Base-by-base conservation (phyloP, 2,888 invertebrate species). In the Melanophora roralis region DNA sequence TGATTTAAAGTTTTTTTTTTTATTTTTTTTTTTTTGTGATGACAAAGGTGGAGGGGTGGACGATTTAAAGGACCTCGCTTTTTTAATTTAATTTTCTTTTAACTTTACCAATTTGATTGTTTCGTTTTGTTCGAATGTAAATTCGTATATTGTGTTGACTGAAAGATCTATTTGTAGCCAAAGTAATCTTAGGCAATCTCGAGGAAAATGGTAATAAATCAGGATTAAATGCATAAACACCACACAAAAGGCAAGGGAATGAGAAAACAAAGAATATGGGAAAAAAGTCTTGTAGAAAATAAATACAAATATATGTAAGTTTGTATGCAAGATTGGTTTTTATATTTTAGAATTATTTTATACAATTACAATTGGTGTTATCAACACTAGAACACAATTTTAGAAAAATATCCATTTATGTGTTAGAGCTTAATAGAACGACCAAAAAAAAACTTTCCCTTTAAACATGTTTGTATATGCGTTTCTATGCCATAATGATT, bases 191-290 rank as follows among this genome's bases (percentile, higher is more conserved):
- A 83, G 85, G 86, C 86, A 88, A 88, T 88, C 88, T 80, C 86
- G 84, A 86, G 86, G 87, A 86, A 86, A 86, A 88, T 82, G 85
- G 89, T 85, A 89, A 88, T 88, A 88, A 88, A 88, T 88, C 88
- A 88, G 89, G 88, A 88, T 88, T 88, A 89, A 68, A 64, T 76
- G 72, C 64, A 80, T 64, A 80, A 80, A 80, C 72, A 80, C 76
- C 76, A 80, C 67, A 76, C 32, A 74, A 74, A 49, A 73, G 65
- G 71, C 71, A 69, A 57, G 49, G 14, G 49, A 55, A 64, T 51
- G 32, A 57, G 64, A 57, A 57, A 40, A 55, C 27, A 38, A 21
- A 38, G 60, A 32, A 47, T 43, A 43, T 32, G 38, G 36, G 12
- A n/a, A 47, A 34, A 57, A 43, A 78, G 51, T n/a, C 11, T 16